Percentiles rank a stretch among this genome's conserved stretches.
Conservation (phyloP, 2,888 invertebrate species). For the Tetranychus truncatus region DNA sequence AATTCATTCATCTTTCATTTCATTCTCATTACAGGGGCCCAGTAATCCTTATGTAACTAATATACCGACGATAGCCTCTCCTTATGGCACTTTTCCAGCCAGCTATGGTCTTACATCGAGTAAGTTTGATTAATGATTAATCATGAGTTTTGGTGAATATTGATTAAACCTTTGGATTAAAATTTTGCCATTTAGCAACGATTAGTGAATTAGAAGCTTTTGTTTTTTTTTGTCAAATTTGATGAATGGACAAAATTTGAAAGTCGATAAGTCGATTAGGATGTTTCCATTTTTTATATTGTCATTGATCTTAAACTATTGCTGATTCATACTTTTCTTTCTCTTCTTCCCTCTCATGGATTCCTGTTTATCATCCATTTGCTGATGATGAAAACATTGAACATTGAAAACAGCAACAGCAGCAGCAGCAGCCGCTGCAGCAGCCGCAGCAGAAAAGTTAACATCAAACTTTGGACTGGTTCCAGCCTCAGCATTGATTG, state of each 20-base stretch:
- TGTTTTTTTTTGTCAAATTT: too few relatives aligned
- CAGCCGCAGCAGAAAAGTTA: conserved; percentile 23
- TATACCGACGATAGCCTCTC: conserved; percentile 20
- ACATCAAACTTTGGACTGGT: conserved; percentile 21
- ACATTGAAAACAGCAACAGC: too few relatives aligned
- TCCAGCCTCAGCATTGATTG: conserved; percentile 44
- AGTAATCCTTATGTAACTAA: conserved; percentile 20
- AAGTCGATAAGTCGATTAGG: too few relatives aligned
- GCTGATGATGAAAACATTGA: too few relatives aligned
- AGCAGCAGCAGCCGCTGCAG: conserved; percentile 22
- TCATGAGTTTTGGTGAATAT: too few relatives aligned
- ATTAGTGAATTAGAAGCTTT: too few relatives aligned
- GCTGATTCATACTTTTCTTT: neutral
- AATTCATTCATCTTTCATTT: too few relatives aligned
- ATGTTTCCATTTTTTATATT: neutral
- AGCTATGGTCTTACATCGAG: neutral
- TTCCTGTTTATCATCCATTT: too few relatives aligned
- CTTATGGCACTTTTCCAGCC: conserved; percentile 28
- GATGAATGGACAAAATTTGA: too few relatives aligned
- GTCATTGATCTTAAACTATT: neutral
- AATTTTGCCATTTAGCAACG: too few relatives aligned
- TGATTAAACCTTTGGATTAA: too few relatives aligned
- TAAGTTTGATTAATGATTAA: too few relatives aligned
- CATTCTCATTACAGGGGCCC: neutral
- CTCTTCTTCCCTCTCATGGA: conserved; percentile 18